Conservation (phyloP, 2,797 vertebrate species). For the Ciconia nigra region DNA sequence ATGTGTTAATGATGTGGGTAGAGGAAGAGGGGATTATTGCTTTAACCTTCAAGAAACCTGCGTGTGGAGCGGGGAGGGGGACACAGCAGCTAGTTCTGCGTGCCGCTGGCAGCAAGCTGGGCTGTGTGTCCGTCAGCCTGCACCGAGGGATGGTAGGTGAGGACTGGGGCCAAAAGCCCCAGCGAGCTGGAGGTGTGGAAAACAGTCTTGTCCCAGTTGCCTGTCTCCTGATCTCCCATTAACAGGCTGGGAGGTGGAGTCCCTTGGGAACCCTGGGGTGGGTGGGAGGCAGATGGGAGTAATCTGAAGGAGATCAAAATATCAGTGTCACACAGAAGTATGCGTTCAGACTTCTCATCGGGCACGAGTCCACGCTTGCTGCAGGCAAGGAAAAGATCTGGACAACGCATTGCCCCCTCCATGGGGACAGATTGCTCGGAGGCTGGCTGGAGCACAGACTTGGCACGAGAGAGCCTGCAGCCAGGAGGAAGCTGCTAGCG, state of each 20-base stretch:
- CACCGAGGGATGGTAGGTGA: not conserved
- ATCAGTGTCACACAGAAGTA: not conserved
- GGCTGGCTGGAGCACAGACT: not conserved
- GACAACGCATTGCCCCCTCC: not conserved
- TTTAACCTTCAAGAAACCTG: not conserved
- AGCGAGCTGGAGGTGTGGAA: not conserved
- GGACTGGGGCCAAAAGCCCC: not conserved
- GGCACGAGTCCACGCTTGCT: not conserved
- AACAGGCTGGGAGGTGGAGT: not conserved
- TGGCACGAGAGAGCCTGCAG: not conserved
- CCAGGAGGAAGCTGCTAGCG: not conserved
- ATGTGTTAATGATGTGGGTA: not conserved
- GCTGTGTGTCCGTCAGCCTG: accelerated
- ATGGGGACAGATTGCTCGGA: not conserved
- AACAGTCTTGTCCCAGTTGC: not conserved
- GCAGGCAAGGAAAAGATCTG: not conserved
- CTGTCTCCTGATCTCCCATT: not conserved
- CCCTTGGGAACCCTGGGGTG: not conserved
- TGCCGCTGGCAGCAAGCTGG: not conserved
- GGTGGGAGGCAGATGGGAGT: not conserved
- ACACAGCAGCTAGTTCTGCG: not conserved
- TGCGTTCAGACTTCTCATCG: accelerated
- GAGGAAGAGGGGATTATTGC: not conserved
- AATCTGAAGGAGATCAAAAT: not conserved
- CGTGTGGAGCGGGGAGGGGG: not conserved